Percentiles rank a stretch among this genome's conserved stretches.
These are phyloP conservation scores for Parelbella ahira DNA, from an alignment of 2,888 invertebrate genomes.

Conservation along the genomic window DNA sequence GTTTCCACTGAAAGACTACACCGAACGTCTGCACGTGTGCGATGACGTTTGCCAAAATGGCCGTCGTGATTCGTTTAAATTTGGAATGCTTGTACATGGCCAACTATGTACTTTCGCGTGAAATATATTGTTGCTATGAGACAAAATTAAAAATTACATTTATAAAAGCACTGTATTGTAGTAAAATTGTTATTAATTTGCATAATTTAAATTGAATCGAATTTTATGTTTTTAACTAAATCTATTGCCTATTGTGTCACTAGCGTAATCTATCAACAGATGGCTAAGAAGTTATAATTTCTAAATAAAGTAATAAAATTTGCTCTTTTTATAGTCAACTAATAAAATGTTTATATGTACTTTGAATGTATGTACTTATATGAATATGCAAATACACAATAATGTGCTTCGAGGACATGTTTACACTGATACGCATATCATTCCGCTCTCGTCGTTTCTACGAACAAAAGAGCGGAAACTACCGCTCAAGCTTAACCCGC, in stretches of 20 bases:
- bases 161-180: too few relatives aligned
- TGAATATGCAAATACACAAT: conserved; percentile 6
- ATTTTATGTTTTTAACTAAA: too few relatives aligned
- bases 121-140: too few relatives aligned
- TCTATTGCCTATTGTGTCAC: too few relatives aligned
- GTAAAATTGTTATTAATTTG: too few relatives aligned
- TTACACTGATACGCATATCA: conserved; percentile 24
- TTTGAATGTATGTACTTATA: too few relatives aligned
- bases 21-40: conserved; percentile 66
- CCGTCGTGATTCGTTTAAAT: conserved; percentile 31
- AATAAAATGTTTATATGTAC: background rate
- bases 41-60: conserved; percentile 45
- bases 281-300: too few relatives aligned
- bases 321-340: too few relatives aligned
- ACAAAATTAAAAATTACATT: too few relatives aligned
- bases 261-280: too few relatives aligned
- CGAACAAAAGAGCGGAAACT: conserved; percentile 61
- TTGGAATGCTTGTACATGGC: conserved; percentile 9
- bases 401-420: conserved; percentile 14
- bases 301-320: too few relatives aligned
- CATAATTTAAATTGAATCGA: too few relatives aligned
- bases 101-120: background rate
- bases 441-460: conserved; percentile 17
- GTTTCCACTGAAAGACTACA: conserved; percentile 72
- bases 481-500: conserved; percentile 57